Conservation (phyloP, 37 sponge, comb jelly and placozoan species). For the Amphimedon queenslandica region DNA sequence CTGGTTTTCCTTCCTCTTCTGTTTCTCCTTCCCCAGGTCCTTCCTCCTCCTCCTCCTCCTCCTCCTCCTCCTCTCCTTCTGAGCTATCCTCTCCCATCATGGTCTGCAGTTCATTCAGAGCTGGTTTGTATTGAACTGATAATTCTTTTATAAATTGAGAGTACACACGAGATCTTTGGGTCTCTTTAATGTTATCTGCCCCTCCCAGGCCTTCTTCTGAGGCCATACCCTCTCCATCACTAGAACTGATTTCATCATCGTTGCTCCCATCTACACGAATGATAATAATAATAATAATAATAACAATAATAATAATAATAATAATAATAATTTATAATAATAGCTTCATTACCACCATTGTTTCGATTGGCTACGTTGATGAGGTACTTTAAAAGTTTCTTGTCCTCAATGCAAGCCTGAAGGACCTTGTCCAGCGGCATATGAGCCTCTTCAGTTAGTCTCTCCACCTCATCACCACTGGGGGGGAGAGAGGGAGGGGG, state of each 20-base stretch:
- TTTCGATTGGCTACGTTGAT: neutral
- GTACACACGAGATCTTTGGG: no score
- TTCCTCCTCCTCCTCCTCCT: conserved; percentile 2
- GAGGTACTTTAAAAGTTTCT: neutral
- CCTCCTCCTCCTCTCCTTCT: neutral
- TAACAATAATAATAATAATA: neutral
- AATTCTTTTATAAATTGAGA: no score
- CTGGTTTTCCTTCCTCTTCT: neutral
- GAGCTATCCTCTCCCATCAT: neutral
- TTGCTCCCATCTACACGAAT: neutral
- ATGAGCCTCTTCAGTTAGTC: conserved; percentile 72
- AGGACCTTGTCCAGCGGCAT: conserved; percentile 73
- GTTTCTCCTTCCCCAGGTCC: neutral
- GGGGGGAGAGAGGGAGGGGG: neutral
- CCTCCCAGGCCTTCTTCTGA: neutral
- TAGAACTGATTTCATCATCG: no score
- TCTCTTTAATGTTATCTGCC: neutral
- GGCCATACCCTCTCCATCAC: no score
- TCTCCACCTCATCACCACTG: conserved; percentile 40
- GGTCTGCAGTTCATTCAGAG: neutral
- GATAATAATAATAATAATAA: neutral
- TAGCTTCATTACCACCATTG: no score
- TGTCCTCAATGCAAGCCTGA: conserved; percentile 46
- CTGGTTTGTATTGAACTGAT: no score
- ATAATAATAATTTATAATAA: neutral